Evolutionary conservation across 2,113 vertebrate genomes (phyloP).

Genomic region (Pygoscelis adeliae): DNA sequence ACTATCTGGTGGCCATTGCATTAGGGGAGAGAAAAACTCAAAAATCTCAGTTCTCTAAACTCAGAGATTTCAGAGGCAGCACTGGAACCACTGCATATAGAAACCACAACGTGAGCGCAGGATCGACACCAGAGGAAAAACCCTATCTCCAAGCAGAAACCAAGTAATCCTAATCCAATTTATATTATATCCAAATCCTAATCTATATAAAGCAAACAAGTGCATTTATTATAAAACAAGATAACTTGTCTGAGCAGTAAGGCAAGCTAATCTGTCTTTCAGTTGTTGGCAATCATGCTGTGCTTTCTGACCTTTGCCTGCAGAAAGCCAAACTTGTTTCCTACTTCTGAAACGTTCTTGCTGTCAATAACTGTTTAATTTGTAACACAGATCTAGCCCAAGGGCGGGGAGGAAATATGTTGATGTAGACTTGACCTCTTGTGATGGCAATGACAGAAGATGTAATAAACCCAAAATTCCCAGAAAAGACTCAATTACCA

Average conservation of each 20-base stretch:
- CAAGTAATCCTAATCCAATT: not conserved
- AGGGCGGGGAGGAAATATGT: not conserved
- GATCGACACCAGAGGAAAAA: not conserved
- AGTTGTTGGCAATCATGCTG: not conserved
- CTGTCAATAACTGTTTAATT: not conserved
- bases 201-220: slow-evolving; percentile 19
- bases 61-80: not conserved
- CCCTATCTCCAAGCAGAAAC: not conserved
- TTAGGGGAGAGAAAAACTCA: not conserved
- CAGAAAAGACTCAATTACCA: not conserved
- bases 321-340: not conserved
- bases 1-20: not conserved
- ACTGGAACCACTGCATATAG: not conserved
- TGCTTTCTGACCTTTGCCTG: not conserved
- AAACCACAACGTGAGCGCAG: fast-evolving
- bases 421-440: not conserved
- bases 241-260: not conserved
- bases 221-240: not conserved
- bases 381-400: not conserved
- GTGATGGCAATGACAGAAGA: not conserved
- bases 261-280: not conserved
- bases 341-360: not conserved
- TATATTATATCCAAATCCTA: not conserved
- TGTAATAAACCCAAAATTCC: not conserved
- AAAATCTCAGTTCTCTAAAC: not conserved